Conservation (phyloP, 1,140 invertebrate genomes). For the Propsilocerus akamusi region DNA sequence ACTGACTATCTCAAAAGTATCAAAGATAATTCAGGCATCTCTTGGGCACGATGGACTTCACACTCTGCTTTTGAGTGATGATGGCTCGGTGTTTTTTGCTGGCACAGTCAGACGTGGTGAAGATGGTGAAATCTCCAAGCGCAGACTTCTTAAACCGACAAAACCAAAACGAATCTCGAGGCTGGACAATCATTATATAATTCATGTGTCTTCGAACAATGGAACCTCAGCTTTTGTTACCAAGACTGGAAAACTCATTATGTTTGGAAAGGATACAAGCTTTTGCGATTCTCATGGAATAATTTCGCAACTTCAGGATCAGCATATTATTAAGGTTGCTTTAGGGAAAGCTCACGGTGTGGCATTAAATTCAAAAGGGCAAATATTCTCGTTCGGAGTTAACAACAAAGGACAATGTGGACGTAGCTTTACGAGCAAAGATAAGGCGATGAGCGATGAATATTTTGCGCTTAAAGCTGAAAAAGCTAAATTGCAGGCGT, state of each 20-base stretch:
- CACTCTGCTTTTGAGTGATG: conserved; percentile 71
- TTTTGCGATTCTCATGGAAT: conserved; percentile 59
- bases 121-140: conserved; percentile 76
- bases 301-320: conserved; percentile 55
- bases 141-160: conserved; percentile 72
- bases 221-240: conserved; percentile 85
- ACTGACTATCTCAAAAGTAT: conserved; percentile 50
- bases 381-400: conserved; percentile 88
- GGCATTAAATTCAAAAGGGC: conserved; percentile 70
- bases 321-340: conserved; percentile 62
- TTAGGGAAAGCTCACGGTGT: conserved; percentile 92
- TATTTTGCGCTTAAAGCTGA: background rate
- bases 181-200: conserved; percentile 67
- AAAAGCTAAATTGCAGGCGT: background rate
- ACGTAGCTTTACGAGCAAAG: conserved; percentile 53
- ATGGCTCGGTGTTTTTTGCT: conserved; percentile 72
- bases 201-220: conserved; percentile 79
- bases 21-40: conserved; percentile 57
- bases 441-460: conserved; percentile 8
- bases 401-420: conserved; percentile 98
- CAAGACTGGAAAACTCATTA: conserved; percentile 67
- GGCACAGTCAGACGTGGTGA: conserved; percentile 83
- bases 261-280: conserved; percentile 90
- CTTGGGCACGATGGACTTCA: conserved; percentile 88
- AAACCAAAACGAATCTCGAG: conserved; percentile 87